Percentiles rank a stretch among this genome's conserved stretches.
These are phyloP conservation scores for Hirudo medicinalis DNA, from an alignment of 1,140 invertebrate genomes.

Conservation along the genomic window DNA sequence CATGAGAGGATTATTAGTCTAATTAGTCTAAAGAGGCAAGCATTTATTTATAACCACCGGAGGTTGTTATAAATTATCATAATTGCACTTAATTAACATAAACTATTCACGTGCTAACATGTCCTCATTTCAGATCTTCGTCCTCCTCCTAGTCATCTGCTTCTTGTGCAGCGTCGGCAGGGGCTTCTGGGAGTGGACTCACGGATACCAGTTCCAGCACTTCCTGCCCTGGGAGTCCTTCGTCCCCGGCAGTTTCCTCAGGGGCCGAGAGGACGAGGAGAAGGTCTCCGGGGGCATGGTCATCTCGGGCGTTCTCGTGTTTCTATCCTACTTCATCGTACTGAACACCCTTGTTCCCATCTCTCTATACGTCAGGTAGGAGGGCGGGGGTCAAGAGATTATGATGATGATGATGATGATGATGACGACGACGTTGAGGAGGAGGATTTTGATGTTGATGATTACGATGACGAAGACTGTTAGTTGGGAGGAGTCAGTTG, in stretches of 20 bases:
- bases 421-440: background rate
- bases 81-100: background rate
- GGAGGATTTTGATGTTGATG: background rate
- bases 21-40: too few species aligned
- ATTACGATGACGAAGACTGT: background rate
- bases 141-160: conserved; percentile 93
- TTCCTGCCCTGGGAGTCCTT: conserved; percentile 90
- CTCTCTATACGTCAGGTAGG: conserved; percentile 87
- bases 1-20: too few species aligned
- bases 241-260: conserved; percentile 51
- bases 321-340: conserved; percentile 98
- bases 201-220: conserved; percentile 63
- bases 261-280: conserved; percentile 20
- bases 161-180: conserved; percentile 91
- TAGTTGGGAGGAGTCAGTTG: background rate
- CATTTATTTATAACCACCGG: too few species aligned
- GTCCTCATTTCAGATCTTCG: conserved; percentile 68
- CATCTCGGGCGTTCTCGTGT: conserved; percentile 84
- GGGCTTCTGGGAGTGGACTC: conserved; percentile 81
- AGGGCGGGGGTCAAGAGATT: background rate
- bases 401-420: background rate
- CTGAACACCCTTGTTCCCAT: conserved; percentile 99
- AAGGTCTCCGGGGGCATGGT: conserved; percentile 39
- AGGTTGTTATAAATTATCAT: too few species aligned
- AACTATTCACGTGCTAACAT: background rate